These are phyloP conservation scores for Cnemophilus loriae DNA, from an alignment of 2,113 vertebrate genomes.

Conservation along the genomic window DNA sequence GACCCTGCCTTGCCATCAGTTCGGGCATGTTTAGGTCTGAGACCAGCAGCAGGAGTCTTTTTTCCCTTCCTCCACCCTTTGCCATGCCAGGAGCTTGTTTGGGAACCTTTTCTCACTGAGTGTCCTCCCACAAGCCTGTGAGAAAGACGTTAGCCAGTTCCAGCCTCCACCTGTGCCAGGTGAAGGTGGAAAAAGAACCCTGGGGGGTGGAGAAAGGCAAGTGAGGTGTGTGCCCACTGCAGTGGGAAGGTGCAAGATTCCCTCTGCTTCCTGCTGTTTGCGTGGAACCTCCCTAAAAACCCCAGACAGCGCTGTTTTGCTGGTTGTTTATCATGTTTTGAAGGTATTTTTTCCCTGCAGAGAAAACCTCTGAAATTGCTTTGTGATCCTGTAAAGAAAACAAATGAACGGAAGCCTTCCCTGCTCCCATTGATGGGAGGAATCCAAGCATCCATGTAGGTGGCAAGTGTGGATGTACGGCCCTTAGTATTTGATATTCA, in stretches of 20 bases:
- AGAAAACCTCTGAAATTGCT: slow-evolving; percentile 7
- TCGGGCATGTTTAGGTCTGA: not conserved
- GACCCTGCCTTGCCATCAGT: not conserved
- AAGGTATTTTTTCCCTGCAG: not conserved
- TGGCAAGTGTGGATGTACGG: not conserved
- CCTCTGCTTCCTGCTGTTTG: not conserved
- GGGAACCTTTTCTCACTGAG: not conserved
- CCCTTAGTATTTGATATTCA: not conserved
- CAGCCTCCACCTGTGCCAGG: not conserved
- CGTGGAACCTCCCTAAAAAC: not conserved
- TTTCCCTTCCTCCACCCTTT: not conserved
- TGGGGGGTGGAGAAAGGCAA: not conserved
- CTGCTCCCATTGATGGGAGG: not conserved
- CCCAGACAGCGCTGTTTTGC: not conserved
- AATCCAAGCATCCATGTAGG: not conserved
- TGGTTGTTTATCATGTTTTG: not conserved
- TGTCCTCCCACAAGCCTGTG: not conserved
- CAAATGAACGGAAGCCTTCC: not conserved
- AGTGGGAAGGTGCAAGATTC: not conserved
- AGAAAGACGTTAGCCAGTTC: not conserved
- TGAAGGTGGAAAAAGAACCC: not conserved
- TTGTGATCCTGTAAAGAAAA: slow-evolving; percentile 3
- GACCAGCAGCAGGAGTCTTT: not conserved
- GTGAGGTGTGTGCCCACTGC: not conserved
- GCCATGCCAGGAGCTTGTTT: not conserved